These are phyloP conservation scores for Eristalis pertinax DNA, from an alignment of 2,888 invertebrate species.

Conservation along the genomic window DNA sequence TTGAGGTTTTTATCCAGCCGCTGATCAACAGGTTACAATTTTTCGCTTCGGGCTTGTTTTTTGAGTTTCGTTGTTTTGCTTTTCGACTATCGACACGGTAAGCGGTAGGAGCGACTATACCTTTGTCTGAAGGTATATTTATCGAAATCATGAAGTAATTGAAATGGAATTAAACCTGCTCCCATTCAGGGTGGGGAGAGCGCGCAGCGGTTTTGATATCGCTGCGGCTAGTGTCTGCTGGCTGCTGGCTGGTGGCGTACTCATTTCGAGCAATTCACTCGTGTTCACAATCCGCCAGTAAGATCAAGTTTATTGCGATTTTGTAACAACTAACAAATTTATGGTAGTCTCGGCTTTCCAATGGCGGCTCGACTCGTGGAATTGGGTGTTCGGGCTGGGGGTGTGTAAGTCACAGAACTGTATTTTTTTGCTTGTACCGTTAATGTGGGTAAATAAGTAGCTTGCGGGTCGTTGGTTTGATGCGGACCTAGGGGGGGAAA, in stretches of 20 bases:
- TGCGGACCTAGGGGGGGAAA: conserved; percentile 20
- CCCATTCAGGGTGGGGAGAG: conserved; percentile 37
- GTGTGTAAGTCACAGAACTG: conserved; percentile 2
- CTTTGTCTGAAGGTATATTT: conserved; percentile 32
- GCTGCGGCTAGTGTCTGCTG: neutral
- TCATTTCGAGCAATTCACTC: conserved; percentile 38
- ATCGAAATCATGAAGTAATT: conserved; percentile 69
- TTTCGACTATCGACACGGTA: neutral
- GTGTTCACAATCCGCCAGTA: conserved; percentile 69
- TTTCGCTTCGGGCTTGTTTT: conserved; percentile 33
- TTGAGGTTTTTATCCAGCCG: conserved; percentile 59
- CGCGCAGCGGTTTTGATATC: conserved; percentile 22
- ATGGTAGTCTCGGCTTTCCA: conserved; percentile 60
- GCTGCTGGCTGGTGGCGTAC: conserved; percentile 30
- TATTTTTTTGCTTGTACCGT: conserved; percentile 48
- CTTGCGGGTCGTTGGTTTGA: neutral
- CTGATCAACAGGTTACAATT: conserved; percentile 60
- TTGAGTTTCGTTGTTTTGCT: conserved; percentile 17
- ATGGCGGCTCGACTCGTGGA: conserved; percentile 34
- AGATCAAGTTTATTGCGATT: conserved; percentile 72
- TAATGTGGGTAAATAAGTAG: conserved; percentile 47
- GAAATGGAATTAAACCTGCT: conserved; percentile 71
- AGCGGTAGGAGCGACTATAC: conserved; percentile 20
- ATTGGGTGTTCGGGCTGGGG: conserved; percentile 46
- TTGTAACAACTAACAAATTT: conserved; percentile 67